A percentile compares a stretch with the other conserved stretches of the same genome.
Evolutionary conservation across 2,888 invertebrate genomes (phyloP).

Genomic region (Smittia sp.): DNA sequence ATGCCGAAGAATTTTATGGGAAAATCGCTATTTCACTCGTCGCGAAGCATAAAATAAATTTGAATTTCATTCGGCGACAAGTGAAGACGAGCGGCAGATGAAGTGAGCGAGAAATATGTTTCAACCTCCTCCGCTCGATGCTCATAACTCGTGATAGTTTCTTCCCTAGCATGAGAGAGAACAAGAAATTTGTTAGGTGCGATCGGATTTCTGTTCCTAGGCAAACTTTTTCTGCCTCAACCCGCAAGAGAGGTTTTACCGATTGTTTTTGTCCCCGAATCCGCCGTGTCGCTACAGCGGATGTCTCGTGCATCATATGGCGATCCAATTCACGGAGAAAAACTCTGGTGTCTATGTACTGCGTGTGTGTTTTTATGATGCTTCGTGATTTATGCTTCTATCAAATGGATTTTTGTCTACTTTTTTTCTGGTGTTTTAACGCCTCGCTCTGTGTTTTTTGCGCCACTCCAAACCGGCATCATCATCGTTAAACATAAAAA

Average conservation of each 20-base stretch:
- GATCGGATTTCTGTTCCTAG: not conserved
- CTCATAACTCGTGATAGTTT: too few species aligned
- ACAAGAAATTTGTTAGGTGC: not conserved
- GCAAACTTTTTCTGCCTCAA: not conserved
- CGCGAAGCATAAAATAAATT: not conserved
- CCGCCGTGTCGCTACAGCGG: too few species aligned
- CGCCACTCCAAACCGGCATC: not conserved
- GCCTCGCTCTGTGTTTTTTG: constrained; percentile 1
- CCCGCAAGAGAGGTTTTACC: not conserved
- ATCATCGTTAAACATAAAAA: constrained; percentile 35
- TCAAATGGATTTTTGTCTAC: constrained; percentile 36
- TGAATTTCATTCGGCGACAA: not conserved
- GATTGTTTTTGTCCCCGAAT: too few species aligned
- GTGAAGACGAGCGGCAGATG: not conserved
- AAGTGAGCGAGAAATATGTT: not conserved
- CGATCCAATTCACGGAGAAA: not conserved
- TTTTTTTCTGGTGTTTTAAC: constrained; percentile 16
- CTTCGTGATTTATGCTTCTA: constrained; percentile 38
- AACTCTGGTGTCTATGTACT: not conserved
- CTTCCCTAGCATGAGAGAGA: too few species aligned
- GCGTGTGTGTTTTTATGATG: constrained; percentile 40
- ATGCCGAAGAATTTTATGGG: not conserved
- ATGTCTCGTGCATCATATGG: constrained; percentile 33
- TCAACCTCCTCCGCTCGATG: too few species aligned
- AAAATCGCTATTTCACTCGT: constrained; percentile 10